A percentile compares a stretch with the other conserved stretches of the same genome.
These are phyloP conservation scores for Calliopum simillimum DNA, from an alignment of 2,888 invertebrate species.

Conservation along the genomic window DNA sequence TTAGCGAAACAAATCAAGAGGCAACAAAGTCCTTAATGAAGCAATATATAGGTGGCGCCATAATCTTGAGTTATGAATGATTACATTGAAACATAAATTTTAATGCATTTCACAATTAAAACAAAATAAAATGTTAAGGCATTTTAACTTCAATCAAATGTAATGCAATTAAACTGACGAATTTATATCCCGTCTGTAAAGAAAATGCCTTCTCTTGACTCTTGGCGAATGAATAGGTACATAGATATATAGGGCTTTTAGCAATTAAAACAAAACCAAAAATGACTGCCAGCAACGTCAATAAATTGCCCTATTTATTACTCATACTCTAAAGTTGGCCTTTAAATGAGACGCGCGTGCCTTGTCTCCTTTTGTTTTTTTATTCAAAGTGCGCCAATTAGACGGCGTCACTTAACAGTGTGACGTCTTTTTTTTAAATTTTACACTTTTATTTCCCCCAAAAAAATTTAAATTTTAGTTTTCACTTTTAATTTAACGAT, in stretches of 20 bases:
- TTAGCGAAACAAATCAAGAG: too few species aligned
- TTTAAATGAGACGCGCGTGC: constrained; percentile 19
- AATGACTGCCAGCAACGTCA: constrained; percentile 26
- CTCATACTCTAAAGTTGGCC: constrained; percentile 33
- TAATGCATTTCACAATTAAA: constrained; percentile 11
- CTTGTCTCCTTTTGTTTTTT: neutral
- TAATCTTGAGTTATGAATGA: too few species aligned
- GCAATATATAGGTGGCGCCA: too few species aligned
- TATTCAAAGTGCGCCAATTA: too few species aligned
- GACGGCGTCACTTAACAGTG: neutral
- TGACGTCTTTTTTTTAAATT: neutral
- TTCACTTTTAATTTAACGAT: constrained; percentile 8
- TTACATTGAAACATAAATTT: too few species aligned
- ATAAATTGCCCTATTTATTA: constrained; percentile 49
- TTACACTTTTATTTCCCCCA: neutral
- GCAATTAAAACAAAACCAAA: constrained; percentile 22
- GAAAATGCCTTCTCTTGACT: too few species aligned
- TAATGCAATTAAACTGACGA: too few species aligned
- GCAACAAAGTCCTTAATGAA: too few species aligned
- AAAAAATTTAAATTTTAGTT: neutral
- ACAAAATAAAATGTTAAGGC: neutral
- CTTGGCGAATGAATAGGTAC: too few species aligned
- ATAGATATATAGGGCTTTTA: constrained; percentile 15
- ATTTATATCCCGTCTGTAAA: too few species aligned
- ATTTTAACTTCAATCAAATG: too few species aligned